phyloP scores from a whole-genome alignment of 53 echinoderm and acorn worm genomes.

The Astropecten irregularis region DNA sequence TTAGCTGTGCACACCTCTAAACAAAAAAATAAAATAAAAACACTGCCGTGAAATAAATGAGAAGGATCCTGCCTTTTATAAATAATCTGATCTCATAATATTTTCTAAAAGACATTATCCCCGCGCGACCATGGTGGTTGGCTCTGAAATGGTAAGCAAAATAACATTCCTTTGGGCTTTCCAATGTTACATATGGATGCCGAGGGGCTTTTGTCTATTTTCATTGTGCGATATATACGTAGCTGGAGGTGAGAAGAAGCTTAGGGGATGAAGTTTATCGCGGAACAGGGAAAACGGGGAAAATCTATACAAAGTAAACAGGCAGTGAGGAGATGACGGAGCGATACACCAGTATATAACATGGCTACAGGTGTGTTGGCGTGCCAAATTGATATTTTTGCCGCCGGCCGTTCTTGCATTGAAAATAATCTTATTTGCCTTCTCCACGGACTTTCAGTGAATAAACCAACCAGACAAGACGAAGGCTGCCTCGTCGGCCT shows the following conservation, averaged over 20 bases:
- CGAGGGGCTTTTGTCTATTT: slow-evolving; percentile 28
- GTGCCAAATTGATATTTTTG: slow-evolving; percentile 88
- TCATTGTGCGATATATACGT: not conserved
- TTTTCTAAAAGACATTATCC: too few relatives aligned
- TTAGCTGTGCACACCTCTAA: too few relatives aligned
- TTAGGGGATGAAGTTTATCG: slow-evolving; percentile 51
- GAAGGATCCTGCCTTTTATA: too few relatives aligned
- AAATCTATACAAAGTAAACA: slow-evolving; percentile 64
- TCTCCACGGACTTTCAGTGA: slow-evolving; percentile 13
- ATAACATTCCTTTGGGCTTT: not conserved
- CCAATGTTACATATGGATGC: slow-evolving; percentile 17
- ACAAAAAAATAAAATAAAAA: too few relatives aligned
- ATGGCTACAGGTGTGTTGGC: slow-evolving; percentile 74
- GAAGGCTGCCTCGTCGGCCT: slow-evolving; percentile 39
- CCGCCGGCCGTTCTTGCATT: slow-evolving; percentile 38
- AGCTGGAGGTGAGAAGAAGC: slow-evolving; percentile 15
- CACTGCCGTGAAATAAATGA: too few relatives aligned
- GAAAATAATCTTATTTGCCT: slow-evolving; percentile 65
- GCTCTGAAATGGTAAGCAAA: too few relatives aligned
- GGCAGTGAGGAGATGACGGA: not conserved
- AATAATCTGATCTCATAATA: too few relatives aligned
- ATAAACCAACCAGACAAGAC: slow-evolving; percentile 27
- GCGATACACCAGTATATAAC: slow-evolving; percentile 34
- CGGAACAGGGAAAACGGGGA: slow-evolving; percentile 1
- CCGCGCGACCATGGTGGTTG: too few relatives aligned